These are phyloP conservation scores for Spizaetus ornatus DNA, from an alignment of 2,113 vertebrate species.

Conservation along the genomic window DNA sequence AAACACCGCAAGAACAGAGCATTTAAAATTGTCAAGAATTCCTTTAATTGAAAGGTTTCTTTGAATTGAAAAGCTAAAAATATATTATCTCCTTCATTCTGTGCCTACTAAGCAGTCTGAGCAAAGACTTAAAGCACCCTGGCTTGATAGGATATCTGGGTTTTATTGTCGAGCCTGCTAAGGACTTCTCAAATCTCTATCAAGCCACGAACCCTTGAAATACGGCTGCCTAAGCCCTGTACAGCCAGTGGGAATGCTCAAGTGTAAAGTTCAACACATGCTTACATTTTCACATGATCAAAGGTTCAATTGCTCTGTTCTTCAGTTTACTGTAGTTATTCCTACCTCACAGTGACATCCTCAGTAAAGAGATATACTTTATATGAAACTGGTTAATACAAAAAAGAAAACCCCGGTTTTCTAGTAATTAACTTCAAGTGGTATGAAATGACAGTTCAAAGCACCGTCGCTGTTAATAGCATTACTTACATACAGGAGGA, in stretches of 20 bases:
- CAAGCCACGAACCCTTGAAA: not conserved
- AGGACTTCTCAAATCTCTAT: slow-evolving; percentile 2
- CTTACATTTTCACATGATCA: not conserved
- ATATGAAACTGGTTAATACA: not conserved
- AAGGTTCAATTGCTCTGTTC: not conserved
- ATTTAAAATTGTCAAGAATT: not conserved
- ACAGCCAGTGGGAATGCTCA: not conserved
- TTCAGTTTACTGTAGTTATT: not conserved
- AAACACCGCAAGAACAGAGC: not conserved
- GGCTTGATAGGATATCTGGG: not conserved
- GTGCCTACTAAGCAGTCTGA: not conserved
- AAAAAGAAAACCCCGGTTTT: not conserved
- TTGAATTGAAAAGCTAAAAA: slow-evolving; percentile 14
- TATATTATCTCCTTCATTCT: not conserved
- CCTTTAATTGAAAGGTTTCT: not conserved
- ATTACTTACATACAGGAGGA: not conserved
- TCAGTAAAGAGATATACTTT: not conserved
- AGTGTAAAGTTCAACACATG: not conserved
- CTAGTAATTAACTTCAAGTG: slow-evolving; percentile 10
- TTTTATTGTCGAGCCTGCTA: not conserved
- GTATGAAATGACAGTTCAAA: slow-evolving; percentile 46
- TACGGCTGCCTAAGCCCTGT: rapidly evolving
- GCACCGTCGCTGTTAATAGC: not conserved
- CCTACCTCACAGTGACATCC: slow-evolving; percentile 1
- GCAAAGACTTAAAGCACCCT: slow-evolving; percentile 8